Evolutionary conservation across 1,140 invertebrate species (phyloP).

Genomic region (Microvelia longipes): DNA sequence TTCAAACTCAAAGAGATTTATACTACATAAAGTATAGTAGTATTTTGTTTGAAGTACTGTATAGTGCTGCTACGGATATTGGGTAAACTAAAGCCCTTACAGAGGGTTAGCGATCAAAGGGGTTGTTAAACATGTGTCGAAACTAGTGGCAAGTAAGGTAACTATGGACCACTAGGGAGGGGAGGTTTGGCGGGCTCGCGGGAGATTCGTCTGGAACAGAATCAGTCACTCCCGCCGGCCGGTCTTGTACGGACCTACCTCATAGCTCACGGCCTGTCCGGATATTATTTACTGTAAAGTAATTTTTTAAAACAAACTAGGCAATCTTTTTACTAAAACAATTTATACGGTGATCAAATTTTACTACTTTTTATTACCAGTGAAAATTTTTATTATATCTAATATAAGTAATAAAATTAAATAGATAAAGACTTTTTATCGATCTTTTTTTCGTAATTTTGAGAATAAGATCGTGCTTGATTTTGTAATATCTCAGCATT

Average conservation of each 20-base stretch:
- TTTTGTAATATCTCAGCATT: too few relatives aligned
- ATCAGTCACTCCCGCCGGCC: slow-evolving; percentile 1
- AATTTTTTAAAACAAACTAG: background rate
- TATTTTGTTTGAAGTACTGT: too few relatives aligned
- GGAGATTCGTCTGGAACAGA: background rate
- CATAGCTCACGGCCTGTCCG: background rate
- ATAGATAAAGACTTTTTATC: background rate
- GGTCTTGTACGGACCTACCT: background rate
- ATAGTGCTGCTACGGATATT: too few relatives aligned
- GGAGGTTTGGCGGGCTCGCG: slow-evolving; percentile 3
- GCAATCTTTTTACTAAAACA: background rate
- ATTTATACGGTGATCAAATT: background rate
- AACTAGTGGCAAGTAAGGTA: background rate
- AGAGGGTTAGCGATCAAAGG: background rate
- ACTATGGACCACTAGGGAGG: background rate
- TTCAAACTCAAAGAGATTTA: too few relatives aligned
- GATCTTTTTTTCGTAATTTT: background rate
- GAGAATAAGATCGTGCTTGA: background rate
- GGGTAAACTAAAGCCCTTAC: background rate
- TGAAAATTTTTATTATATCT: too few relatives aligned
- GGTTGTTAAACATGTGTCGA: background rate
- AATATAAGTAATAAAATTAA: background rate
- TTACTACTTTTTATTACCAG: background rate
- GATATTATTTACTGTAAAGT: background rate
- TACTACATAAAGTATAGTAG: too few relatives aligned